Conservation (phyloP, 1,140 invertebrate genomes). For the Akabosia matsudoensis region DNA sequence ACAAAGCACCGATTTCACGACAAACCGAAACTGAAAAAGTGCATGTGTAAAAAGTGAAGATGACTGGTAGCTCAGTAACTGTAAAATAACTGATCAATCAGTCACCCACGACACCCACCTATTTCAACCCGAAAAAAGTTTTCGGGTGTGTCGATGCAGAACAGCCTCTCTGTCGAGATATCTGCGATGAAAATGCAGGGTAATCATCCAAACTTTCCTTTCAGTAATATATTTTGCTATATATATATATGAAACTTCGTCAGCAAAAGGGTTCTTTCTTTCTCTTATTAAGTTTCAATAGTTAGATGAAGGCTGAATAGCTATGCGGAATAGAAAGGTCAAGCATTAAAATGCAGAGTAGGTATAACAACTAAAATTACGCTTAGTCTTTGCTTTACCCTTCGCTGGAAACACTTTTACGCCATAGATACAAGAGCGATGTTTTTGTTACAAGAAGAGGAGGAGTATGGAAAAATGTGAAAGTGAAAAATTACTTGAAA, state of each 20-base stretch:
- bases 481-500: constrained; percentile 22
- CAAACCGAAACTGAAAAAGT: background rate
- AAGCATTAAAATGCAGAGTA: background rate
- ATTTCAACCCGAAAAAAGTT: background rate
- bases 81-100: constrained; percentile 11
- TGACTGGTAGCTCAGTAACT: background rate
- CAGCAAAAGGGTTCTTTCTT: too few species aligned
- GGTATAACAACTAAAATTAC: too few species aligned
- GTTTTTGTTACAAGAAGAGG: background rate
- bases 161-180: background rate
- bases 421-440: too few species aligned
- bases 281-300: too few species aligned
- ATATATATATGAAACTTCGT: too few species aligned
- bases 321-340: background rate
- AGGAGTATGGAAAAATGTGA: constrained; percentile 9
- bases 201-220: constrained; percentile 15
- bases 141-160: background rate
- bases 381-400: too few species aligned
- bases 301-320: too few species aligned
- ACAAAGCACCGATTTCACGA: background rate
- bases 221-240: background rate
- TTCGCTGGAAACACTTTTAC: too few species aligned
- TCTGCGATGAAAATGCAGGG: background rate
- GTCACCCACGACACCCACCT: background rate
- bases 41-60: background rate